Percentiles rank a stretch among this genome's conserved stretches.
phyloP scores from a whole-genome alignment of 2,113 vertebrate species.

The Malurus elegans region DNA sequence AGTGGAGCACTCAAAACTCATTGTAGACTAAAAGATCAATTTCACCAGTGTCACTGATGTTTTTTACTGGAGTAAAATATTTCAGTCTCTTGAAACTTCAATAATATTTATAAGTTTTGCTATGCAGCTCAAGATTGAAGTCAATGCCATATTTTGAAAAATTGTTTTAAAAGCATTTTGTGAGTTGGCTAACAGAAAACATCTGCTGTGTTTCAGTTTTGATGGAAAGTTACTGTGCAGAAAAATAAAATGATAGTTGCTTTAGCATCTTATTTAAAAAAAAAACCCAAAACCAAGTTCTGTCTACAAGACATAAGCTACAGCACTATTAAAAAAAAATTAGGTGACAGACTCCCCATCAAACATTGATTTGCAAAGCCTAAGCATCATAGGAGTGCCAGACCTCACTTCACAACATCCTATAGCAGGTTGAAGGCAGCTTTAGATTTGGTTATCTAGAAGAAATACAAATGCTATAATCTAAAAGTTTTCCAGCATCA shows the following conservation, averaged over 20 bases:
- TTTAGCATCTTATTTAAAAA: background rate
- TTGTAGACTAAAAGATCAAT: background rate
- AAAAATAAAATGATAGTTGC: background rate
- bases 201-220: background rate
- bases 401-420: background rate
- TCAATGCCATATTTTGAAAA: background rate
- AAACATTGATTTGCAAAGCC: background rate
- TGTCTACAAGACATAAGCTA: background rate
- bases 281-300: background rate
- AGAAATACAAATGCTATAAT: background rate
- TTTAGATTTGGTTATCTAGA: background rate
- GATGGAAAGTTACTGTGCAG: background rate
- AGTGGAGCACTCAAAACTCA: background rate
- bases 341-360: background rate
- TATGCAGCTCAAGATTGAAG: background rate
- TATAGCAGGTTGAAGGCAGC: background rate
- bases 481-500: background rate
- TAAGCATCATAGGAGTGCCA: background rate
- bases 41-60: background rate
- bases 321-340: background rate
- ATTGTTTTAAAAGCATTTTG: background rate
- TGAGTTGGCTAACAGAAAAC: background rate
- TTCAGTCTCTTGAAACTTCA: background rate
- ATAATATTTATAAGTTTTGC: background rate
- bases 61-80: background rate